These are phyloP conservation scores for Lateolabrax maculatus DNA, from an alignment of 2,797 vertebrate genomes.

Conservation along the genomic window DNA sequence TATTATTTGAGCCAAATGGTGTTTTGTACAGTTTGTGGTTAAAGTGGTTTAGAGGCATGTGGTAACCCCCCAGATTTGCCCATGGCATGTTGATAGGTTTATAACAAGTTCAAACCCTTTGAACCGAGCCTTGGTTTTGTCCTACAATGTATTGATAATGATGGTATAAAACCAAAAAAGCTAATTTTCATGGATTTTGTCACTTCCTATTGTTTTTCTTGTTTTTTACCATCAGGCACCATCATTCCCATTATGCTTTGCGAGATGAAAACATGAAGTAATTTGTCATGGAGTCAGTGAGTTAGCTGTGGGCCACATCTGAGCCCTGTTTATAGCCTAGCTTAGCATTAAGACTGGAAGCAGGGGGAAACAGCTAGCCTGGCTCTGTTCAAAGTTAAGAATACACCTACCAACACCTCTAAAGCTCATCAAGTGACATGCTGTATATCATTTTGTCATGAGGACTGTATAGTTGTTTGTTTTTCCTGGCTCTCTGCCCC, in stretches of 20 bases:
- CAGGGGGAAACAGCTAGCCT: neutral
- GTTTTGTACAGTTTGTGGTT: constrained; percentile 8
- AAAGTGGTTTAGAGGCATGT: constrained; percentile 10
- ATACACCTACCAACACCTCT: neutral
- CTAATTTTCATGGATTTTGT: too few relatives aligned
- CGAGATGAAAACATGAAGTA: neutral
- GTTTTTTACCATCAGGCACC: too few relatives aligned
- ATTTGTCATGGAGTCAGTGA: neutral
- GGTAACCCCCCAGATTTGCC: neutral
- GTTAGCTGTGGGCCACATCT: neutral
- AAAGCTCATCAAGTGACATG: neutral
- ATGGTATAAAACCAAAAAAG: neutral
- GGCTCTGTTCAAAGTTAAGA: neutral
- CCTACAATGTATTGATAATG: neutral
- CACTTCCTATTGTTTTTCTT: too few relatives aligned
- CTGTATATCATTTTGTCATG: neutral
- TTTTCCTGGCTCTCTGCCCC: too few relatives aligned
- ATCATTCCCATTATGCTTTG: neutral
- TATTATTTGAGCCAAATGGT: neutral
- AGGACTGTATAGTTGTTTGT: too few relatives aligned
- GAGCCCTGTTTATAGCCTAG: neutral
- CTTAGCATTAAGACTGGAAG: neutral
- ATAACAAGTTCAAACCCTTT: neutral
- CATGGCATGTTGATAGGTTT: neutral
- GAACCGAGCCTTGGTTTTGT: neutral